These are phyloP conservation scores for Phycodurus eques DNA, from an alignment of 2,113 vertebrate species.

Conservation along the genomic window DNA sequence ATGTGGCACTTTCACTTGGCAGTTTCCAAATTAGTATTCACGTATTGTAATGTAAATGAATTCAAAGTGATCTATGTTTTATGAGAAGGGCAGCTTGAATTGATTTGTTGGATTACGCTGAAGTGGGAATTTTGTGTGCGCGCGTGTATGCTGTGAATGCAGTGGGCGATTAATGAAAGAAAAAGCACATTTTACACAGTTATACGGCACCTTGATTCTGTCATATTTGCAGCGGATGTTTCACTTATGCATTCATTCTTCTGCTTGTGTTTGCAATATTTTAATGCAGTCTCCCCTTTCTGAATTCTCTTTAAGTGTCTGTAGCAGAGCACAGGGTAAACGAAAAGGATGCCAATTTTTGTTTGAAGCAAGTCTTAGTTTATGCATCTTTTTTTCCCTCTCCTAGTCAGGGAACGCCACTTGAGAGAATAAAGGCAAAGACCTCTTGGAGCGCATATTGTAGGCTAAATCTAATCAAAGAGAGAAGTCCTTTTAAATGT, in stretches of 20 bases:
- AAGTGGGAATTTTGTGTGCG: constrained; percentile 30
- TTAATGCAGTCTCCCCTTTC: constrained; percentile 25
- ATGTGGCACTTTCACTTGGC: constrained; percentile 19
- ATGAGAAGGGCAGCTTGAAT: constrained; percentile 34
- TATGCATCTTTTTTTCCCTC: constrained; percentile 27
- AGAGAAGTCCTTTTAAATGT: constrained; percentile 75
- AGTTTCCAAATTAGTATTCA: constrained; percentile 31
- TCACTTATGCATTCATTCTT: constrained; percentile 45
- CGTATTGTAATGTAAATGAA: constrained; percentile 21
- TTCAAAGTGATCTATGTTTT: constrained; percentile 38
- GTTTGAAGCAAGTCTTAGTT: constrained; percentile 41
- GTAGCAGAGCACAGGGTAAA: constrained; percentile 28
- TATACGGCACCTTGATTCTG: constrained; percentile 48
- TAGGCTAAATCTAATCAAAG: constrained; percentile 71
- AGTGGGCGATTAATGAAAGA: constrained; percentile 52
- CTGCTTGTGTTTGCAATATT: constrained; percentile 48
- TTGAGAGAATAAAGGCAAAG: constrained; percentile 47
- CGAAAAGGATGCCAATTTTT: constrained; percentile 40
- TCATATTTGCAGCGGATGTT: constrained; percentile 40
- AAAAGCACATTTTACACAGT: constrained; percentile 41
- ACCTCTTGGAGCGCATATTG: constrained; percentile 53
- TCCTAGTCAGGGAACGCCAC: constrained; percentile 20
- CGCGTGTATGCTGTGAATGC: constrained; percentile 42
- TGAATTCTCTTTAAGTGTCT: constrained; percentile 21
- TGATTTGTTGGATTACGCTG: constrained; percentile 47